Evolutionary conservation across 2,888 invertebrate species (phyloP).

Genomic region (Pocota personata): DNA sequence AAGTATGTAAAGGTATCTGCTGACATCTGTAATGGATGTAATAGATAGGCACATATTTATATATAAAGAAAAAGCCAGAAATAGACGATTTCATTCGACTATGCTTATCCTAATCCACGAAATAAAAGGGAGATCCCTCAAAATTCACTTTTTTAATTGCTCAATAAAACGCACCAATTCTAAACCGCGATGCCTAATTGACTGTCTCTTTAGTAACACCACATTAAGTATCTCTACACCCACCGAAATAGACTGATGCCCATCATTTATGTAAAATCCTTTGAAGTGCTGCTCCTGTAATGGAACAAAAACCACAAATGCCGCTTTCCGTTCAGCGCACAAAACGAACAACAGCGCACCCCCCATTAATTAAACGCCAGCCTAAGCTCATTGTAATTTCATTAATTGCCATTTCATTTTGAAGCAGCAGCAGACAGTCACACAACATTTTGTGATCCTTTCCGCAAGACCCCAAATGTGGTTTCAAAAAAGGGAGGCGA

Average conservation of each 20-base stretch:
- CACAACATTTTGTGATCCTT: slow-evolving; percentile 50
- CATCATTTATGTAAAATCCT: slow-evolving; percentile 40
- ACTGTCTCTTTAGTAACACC: slow-evolving; percentile 25
- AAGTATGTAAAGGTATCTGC: too few relatives aligned
- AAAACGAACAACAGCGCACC: slow-evolving; percentile 12
- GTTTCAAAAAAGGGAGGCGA: slow-evolving; percentile 16
- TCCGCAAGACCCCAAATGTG: background rate
- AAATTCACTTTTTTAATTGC: slow-evolving; percentile 3
- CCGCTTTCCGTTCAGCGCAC: slow-evolving; percentile 16
- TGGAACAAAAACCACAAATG: slow-evolving; percentile 48
- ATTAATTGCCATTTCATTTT: slow-evolving; percentile 71
- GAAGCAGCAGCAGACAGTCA: slow-evolving; percentile 30
- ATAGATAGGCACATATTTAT: too few relatives aligned
- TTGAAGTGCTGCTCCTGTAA: slow-evolving; percentile 51
- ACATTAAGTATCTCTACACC: slow-evolving; percentile 18
- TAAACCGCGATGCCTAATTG: slow-evolving; percentile 17
- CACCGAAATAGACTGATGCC: slow-evolving; percentile 15
- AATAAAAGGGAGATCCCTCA: background rate
- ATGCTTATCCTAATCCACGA: background rate
- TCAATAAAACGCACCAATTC: background rate
- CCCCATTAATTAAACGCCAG: slow-evolving; percentile 65
- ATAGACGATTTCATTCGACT: background rate
- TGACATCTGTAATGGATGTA: too few relatives aligned
- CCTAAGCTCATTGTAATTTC: slow-evolving; percentile 70
- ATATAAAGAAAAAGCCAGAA: too few relatives aligned